phyloP scores from a whole-genome alignment of 2,888 invertebrate genomes.

The Catocala sponsa region DNA sequence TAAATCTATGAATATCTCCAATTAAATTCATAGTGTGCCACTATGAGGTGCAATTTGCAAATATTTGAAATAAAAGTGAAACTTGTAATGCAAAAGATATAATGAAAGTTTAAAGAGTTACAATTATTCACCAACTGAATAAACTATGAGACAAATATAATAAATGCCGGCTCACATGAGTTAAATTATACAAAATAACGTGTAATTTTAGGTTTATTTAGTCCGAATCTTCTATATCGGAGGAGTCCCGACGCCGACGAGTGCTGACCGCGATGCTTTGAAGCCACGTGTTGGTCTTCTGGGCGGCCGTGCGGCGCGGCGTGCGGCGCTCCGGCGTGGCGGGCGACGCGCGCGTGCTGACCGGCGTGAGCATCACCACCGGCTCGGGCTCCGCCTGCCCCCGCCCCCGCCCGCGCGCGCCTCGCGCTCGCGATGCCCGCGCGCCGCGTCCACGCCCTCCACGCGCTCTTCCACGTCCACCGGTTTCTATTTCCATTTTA shows the following conservation, averaged over 20 bases:
- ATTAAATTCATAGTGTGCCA: too few relatives aligned
- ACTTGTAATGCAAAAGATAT: too few relatives aligned
- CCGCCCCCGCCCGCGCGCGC: constrained; percentile 40
- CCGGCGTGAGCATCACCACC: constrained; percentile 45
- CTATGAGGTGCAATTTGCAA: too few relatives aligned
- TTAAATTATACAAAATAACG: too few relatives aligned
- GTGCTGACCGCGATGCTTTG: constrained; percentile 64
- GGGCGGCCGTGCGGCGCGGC: constrained; percentile 76
- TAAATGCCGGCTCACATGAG: too few relatives aligned
- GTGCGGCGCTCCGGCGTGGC: constrained; percentile 74
- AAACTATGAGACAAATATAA: too few relatives aligned
- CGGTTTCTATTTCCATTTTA: constrained; percentile 36
- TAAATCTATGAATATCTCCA: too few relatives aligned
- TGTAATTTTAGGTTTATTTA: constrained; percentile 40
- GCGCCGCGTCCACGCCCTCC: constrained; percentile 5
- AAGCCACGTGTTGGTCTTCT: constrained; percentile 71
- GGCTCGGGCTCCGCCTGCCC: constrained; percentile 53
- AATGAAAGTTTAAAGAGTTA: too few relatives aligned
- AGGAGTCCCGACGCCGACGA: constrained; percentile 65
- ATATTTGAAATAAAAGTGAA: too few relatives aligned
- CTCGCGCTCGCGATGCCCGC: constrained; percentile 38
- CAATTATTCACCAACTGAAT: too few relatives aligned
- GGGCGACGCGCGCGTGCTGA: constrained; percentile 41
- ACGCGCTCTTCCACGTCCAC: constrained; percentile 29
- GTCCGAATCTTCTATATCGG: constrained; percentile 78